A percentile compares a stretch with the other conserved stretches of the same genome.
phyloP scores from a whole-genome alignment of 23 tunicate genomes.

The Trididemnum miniatum region DNA sequence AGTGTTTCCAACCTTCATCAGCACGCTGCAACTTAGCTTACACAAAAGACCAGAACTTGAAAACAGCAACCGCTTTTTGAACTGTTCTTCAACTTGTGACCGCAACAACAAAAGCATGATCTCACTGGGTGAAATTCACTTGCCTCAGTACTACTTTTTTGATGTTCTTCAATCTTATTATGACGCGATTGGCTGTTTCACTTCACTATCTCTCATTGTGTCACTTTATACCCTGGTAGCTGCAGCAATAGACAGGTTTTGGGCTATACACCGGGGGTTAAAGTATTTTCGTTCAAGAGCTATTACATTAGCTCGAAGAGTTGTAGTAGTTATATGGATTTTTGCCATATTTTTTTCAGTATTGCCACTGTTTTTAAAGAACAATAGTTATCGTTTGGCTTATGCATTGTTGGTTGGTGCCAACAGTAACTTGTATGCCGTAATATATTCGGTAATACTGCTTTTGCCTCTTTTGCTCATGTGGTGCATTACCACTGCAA shows the following conservation, averaged over 20 bases:
- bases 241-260: background rate
- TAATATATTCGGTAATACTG: constrained; percentile 25
- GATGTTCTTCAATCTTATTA: too few species aligned
- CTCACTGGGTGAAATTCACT: too few species aligned
- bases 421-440: too few species aligned
- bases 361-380: too few species aligned
- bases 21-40: background rate
- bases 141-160: too few species aligned
- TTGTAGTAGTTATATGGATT: background rate
- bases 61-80: too few species aligned
- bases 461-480: constrained; percentile 52
- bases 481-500: constrained; percentile 45
- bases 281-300: background rate
- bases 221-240: background rate
- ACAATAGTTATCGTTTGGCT: too few species aligned
- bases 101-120: background rate
- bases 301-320: background rate
- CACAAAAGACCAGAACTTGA: too few species aligned
- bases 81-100: too few species aligned
- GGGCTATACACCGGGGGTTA: background rate
- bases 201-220: background rate
- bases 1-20: constrained; percentile 61
- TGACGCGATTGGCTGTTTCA: background rate
- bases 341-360: too few species aligned
- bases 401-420: too few species aligned